phyloP scores from a whole-genome alignment of 2,888 invertebrate species.

The Hofmannophila pseudospretella region DNA sequence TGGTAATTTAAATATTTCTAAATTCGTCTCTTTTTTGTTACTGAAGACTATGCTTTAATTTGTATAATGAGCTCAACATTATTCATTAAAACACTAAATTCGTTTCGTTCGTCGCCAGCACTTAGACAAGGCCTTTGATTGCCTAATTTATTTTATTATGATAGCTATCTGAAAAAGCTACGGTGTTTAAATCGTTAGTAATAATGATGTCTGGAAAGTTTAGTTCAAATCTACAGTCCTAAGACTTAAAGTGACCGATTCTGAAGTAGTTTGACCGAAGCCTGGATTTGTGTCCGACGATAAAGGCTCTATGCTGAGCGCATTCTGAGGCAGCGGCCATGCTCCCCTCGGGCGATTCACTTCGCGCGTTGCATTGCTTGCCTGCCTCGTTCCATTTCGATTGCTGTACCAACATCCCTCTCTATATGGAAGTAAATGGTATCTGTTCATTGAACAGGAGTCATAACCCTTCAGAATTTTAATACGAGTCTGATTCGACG shows the following conservation, averaged over 20 bases:
- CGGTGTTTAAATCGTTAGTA: too few species aligned
- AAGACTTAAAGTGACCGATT: conserved; percentile 1
- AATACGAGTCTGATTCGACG: background rate
- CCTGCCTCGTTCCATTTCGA: conserved; percentile 41
- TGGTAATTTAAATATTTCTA: too few species aligned
- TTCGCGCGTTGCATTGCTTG: conserved; percentile 45
- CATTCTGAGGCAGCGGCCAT: conserved; percentile 13
- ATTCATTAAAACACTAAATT: too few species aligned
- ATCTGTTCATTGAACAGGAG: conserved; percentile 27
- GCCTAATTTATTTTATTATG: too few species aligned
- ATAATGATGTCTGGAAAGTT: too few species aligned
- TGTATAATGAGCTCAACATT: too few species aligned
- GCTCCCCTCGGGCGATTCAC: conserved; percentile 40
- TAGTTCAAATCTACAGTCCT: too few species aligned
- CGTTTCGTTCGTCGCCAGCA: too few species aligned
- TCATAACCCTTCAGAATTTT: conserved; percentile 25
- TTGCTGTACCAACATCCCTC: conserved; percentile 41
- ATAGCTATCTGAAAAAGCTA: too few species aligned
- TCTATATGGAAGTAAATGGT: conserved; percentile 37
- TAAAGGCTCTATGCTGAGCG: conserved; percentile 3
- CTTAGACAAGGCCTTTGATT: too few species aligned
- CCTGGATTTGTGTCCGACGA: conserved; percentile 2
- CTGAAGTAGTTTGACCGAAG: conserved; percentile 13
- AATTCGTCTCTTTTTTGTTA: too few species aligned
- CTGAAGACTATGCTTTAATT: too few species aligned